Conservation (phyloP, 1,140 invertebrate genomes). For the Pantala flavescens region DNA sequence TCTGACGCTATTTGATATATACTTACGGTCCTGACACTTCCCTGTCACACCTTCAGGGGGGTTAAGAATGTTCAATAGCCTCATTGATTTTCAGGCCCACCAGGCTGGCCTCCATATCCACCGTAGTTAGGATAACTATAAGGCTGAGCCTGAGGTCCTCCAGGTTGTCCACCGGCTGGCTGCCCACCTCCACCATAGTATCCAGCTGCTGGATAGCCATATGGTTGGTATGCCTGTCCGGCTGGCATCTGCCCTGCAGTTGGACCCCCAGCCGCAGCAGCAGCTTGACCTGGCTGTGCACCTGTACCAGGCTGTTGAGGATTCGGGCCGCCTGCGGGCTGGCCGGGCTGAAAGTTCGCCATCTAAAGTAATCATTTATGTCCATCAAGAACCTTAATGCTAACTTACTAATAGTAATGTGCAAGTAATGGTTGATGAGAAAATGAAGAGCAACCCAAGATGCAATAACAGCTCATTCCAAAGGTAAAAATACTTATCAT, state of each 20-base stretch:
- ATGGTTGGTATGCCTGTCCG: slow-evolving; percentile 11
- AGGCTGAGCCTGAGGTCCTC: background rate
- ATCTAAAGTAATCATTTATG: slow-evolving; percentile 8
- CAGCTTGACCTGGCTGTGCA: background rate
- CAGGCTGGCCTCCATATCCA: slow-evolving; percentile 8
- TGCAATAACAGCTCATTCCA: too few relatives aligned
- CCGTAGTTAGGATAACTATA: slow-evolving; percentile 11
- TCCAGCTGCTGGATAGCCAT: background rate
- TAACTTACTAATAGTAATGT: background rate
- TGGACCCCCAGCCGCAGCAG: background rate
- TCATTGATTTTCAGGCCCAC: slow-evolving; percentile 1
- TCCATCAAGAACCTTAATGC: background rate
- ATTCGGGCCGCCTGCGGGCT: slow-evolving; percentile 7
- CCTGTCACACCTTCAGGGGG: background rate
- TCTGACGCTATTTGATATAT: background rate
- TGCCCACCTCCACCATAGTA: slow-evolving; percentile 11
- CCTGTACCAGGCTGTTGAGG: background rate
- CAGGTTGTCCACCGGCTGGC: background rate
- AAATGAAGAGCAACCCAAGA: too few relatives aligned
- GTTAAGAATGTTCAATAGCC: background rate
- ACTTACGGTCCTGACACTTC: slow-evolving; percentile 7
- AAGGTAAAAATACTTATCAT: too few relatives aligned
- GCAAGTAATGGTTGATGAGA: too few relatives aligned
- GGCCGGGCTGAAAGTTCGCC: slow-evolving; percentile 3
- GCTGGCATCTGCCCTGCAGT: slow-evolving; percentile 5